Evolutionary conservation across 2,113 vertebrate genomes (phyloP).

Genomic region (Isichthys henryi): DNA sequence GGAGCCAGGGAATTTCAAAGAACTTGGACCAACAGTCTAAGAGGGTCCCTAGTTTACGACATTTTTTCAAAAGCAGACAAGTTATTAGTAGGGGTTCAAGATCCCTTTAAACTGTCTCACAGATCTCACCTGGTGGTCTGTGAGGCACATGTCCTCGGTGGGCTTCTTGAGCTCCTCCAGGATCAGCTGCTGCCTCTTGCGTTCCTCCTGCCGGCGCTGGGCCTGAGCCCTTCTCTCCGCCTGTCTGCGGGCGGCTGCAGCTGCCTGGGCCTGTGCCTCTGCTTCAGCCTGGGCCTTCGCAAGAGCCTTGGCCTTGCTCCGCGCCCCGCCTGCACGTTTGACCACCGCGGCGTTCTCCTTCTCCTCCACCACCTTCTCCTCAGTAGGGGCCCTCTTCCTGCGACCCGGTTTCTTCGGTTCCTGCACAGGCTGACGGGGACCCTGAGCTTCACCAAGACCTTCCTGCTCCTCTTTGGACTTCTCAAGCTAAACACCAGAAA

Average conservation of each 20-base stretch:
- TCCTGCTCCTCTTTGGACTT: slow-evolving; percentile 51
- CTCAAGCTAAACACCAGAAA: slow-evolving; percentile 56
- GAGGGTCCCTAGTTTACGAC: neutral
- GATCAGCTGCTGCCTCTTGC: slow-evolving; percentile 82
- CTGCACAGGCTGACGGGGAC: slow-evolving; percentile 23
- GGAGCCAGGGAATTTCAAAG: neutral
- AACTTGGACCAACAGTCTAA: neutral
- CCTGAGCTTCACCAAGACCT: slow-evolving; percentile 24
- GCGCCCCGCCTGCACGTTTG: slow-evolving; percentile 56
- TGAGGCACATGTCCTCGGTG: slow-evolving; percentile 89
- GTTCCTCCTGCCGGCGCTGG: slow-evolving; percentile 78
- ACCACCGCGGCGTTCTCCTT: slow-evolving; percentile 50
- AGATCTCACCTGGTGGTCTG: slow-evolving; percentile 76
- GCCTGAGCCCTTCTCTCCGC: slow-evolving; percentile 67
- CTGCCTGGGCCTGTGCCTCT: slow-evolving; percentile 57
- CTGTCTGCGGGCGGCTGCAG: slow-evolving; percentile 55
- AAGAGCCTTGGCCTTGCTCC: slow-evolving; percentile 67
- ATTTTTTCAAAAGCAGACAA: neutral
- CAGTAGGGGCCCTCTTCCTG: slow-evolving; percentile 45
- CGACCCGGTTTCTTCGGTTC: slow-evolving; percentile 55
- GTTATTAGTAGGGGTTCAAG: neutral
- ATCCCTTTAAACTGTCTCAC: neutral
- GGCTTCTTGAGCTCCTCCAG: slow-evolving; percentile 93
- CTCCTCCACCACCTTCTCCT: slow-evolving; percentile 41
- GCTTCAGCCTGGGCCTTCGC: slow-evolving; percentile 72